These are phyloP conservation scores for Fregata magnificens DNA, from an alignment of 2,113 vertebrate species.

Conservation along the genomic window DNA sequence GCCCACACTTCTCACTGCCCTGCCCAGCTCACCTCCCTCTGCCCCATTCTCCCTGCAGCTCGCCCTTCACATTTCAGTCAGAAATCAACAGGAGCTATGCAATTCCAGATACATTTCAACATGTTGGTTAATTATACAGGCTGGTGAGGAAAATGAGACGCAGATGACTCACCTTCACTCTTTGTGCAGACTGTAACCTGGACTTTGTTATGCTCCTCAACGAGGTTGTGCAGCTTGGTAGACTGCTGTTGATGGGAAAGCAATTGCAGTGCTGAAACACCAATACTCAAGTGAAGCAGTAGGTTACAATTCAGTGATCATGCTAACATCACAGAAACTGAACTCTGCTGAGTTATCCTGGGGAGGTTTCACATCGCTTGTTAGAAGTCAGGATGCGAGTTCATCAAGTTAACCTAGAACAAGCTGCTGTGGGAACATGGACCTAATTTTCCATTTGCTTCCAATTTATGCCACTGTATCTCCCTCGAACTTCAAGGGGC, in stretches of 20 bases:
- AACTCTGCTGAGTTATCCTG: not conserved
- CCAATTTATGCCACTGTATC: accelerated
- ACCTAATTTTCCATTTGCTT: not conserved
- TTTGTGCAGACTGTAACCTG: slow-evolving; percentile 46
- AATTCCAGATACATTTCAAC: not conserved
- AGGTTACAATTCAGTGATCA: not conserved
- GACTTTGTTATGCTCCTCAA: slow-evolving; percentile 69
- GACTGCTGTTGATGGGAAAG: slow-evolving; percentile 66
- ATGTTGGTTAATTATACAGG: not conserved
- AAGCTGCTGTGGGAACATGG: not conserved
- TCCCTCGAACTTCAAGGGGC: not conserved
- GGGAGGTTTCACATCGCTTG: not conserved
- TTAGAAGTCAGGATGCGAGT: not conserved
- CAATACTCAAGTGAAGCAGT: not conserved
- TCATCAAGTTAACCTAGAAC: not conserved
- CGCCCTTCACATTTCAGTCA: not conserved
- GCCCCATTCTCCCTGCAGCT: not conserved
- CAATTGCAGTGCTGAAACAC: not conserved
- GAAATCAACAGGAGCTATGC: not conserved
- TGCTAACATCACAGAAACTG: not conserved
- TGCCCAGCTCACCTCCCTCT: not conserved
- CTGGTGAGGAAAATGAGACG: not conserved
- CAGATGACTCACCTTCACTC: slow-evolving; percentile 46
- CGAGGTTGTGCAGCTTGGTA: slow-evolving; percentile 55
- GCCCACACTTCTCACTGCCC: not conserved